Percentiles rank a stretch among this genome's conserved stretches.
phyloP scores from a whole-genome alignment of 2,797 vertebrate genomes.

The Meda fulgida region DNA sequence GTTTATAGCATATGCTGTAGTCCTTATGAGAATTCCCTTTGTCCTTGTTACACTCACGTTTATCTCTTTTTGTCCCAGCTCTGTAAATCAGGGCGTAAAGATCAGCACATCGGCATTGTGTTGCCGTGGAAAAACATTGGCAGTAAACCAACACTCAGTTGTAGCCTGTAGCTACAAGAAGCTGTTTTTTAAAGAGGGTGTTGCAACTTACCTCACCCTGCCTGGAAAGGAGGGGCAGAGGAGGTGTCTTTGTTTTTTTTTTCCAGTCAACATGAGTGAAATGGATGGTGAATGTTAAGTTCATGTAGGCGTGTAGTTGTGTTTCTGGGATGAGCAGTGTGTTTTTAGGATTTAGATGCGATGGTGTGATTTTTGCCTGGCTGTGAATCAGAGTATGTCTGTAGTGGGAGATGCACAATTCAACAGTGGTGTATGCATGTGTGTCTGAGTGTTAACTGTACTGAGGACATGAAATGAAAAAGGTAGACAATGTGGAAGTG shows the following conservation, averaged over 20 bases:
- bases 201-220: slow-evolving; percentile 47
- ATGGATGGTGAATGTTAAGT: slow-evolving; percentile 30
- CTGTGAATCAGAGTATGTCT: slow-evolving; percentile 10
- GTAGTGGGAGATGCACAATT: slow-evolving; percentile 15
- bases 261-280: slow-evolving; percentile 42
- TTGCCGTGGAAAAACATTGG: slow-evolving; percentile 40
- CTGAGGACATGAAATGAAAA: background rate
- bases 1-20: slow-evolving; percentile 10
- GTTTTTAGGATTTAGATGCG: background rate
- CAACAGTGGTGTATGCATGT: slow-evolving; percentile 5
- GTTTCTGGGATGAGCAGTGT: background rate
- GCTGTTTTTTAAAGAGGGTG: slow-evolving; percentile 47
- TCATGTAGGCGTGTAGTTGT: slow-evolving; percentile 18
- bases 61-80: slow-evolving; percentile 14
- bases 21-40: slow-evolving; percentile 8
- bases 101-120: slow-evolving; percentile 18
- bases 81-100: slow-evolving; percentile 26
- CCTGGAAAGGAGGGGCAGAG: slow-evolving; percentile 46
- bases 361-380: slow-evolving; percentile 6
- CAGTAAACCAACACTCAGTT: slow-evolving; percentile 51
- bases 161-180: slow-evolving; percentile 65
- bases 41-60: slow-evolving; percentile 25
- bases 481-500: background rate
- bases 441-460: slow-evolving; percentile 3
- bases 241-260: slow-evolving; percentile 54